Base-by-base conservation (phyloP, 2,113 vertebrate species). In the Acrocephalus kingi region DNA sequence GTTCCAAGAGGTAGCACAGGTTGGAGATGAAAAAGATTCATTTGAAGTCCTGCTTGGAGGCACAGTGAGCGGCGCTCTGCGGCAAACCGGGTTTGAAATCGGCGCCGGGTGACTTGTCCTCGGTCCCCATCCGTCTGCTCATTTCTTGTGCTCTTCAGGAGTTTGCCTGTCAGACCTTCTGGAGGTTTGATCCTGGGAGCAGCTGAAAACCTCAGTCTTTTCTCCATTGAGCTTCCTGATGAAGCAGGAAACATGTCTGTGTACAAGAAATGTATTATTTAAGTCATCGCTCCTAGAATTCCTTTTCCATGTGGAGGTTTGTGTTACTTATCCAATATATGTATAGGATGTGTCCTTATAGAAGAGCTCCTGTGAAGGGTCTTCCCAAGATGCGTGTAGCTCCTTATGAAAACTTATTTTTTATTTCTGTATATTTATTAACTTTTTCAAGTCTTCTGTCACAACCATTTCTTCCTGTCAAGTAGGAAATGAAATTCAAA, bases 41-140 rank as follows among this genome's bases (percentile, higher is more conserved):
- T 92, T 83, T 95, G 84, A 94, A 89, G 74, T 82, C 51, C 54
- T 62, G 89, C 78, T 96, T 78, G 39, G 84, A 87, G 89, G 73
- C 84, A 68, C 66, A 54, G 35, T 1, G 20, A 62, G 81, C 1
- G 84, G 54, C 23, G 17, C 35, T 0, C 39, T 64, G 84, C 2
- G 9, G 33, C 33, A 0, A 0, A 1, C 1, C 4, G 24, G 72
- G 74, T 71, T 85, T 93, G 87, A 91, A 93, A 91, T n/a, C 0
- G 5, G 46, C 79, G 56, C 68, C 12, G 64, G 43, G 94, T 86
- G 93, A 28, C 71, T 93, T 77, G 52, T 80, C 81, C 61, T 63
- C 68, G 80, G 84, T 93, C 84, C 87, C 79, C 67, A 20, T 21
- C 85, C 87, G 85, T 94, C 85, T 96, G 85, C 75, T 93, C 59